Evolutionary conservation across 2,113 vertebrate species (phyloP), one percentile per base, ranked within the genome.

Genomic region (Dasyprocta punctata): DNA sequence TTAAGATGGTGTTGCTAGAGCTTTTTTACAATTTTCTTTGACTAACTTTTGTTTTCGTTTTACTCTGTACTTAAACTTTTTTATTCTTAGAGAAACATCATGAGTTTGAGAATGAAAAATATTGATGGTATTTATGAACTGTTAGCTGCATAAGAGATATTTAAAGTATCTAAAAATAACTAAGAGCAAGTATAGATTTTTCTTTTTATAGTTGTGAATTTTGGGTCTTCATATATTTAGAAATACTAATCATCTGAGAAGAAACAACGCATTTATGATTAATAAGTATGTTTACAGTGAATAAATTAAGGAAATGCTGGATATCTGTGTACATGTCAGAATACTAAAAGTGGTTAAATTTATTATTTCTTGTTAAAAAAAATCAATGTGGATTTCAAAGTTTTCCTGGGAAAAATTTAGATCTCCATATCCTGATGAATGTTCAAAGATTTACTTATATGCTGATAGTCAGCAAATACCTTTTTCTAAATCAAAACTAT

Each of bases 401-500:
- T 52, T 94, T n/a, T 75, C 8, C 12, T 81, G 65, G 4, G 9
- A n/a, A 14, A 33, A n/a, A 89, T 16, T 38, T n/a, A 4, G 4
- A 86, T 75, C 14, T 67, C 28, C 2, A 58, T n/a, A n/a, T 88
- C 36, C 10, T 28, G 94, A 61, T 84, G 16, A 85, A 75, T 81
- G 0, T 3, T 49, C 36, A 67, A 86, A 41, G 28, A 67, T 81
- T 85, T 85, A 49, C 28, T 80, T 89, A 73, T 7, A 41, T 16
- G 84, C 4, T 63, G 4, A 26, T 58, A 85, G n/a, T n/a, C n/a
- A n/a, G 24, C 41, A 17, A 7, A 38, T 77, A 44, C 20, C 4
- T 81, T 94, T 96, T 86, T 71, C 10, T 65, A 92, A 86, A 94
- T 65, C 7, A 26, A 75, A 65, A 85, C 47, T 77, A 47, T 7